Conservation (phyloP, 2,797 vertebrate genomes). For the Periophthalmus magnuspinnatus region DNA sequence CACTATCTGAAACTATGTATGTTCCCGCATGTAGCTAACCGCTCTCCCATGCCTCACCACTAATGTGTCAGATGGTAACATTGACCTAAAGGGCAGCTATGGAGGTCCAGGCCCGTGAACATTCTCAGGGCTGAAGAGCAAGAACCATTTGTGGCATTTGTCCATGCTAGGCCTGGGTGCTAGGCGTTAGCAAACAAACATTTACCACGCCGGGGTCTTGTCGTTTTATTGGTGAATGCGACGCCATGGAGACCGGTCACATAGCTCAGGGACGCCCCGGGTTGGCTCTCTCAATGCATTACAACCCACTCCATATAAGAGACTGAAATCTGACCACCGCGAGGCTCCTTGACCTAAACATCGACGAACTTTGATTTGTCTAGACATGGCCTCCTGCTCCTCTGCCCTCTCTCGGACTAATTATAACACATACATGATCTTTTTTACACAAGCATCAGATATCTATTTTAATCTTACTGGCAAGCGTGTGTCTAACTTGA, state of each 20-base stretch:
- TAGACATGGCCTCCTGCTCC: conserved; percentile 35
- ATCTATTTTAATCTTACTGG: not conserved
- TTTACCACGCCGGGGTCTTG: conserved; percentile 32
- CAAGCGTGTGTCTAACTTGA: not conserved
- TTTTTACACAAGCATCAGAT: not conserved
- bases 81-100: conserved; percentile 26
- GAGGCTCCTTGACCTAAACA: conserved; percentile 46
- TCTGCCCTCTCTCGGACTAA: conserved; percentile 6
- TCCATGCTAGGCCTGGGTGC: conserved; percentile 60
- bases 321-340: conserved; percentile 51
- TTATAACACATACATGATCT: conserved; percentile 1
- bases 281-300: not conserved
- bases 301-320: conserved; percentile 32
- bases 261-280: conserved; percentile 28
- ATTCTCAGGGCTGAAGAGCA: conserved; percentile 35
- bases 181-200: conserved; percentile 82
- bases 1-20: not conserved
- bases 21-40: conserved; percentile 18
- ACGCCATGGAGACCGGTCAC: conserved; percentile 8
- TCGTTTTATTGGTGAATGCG: conserved; percentile 24
- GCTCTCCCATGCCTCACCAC: conserved; percentile 35
- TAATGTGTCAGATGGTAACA: conserved; percentile 42
- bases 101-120: conserved; percentile 43
- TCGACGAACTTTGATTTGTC: conserved; percentile 52
- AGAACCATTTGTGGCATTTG: conserved; percentile 60